Evolutionary conservation across 2,888 invertebrate genomes (phyloP).

Genomic region (Adelognathus sp.): DNA sequence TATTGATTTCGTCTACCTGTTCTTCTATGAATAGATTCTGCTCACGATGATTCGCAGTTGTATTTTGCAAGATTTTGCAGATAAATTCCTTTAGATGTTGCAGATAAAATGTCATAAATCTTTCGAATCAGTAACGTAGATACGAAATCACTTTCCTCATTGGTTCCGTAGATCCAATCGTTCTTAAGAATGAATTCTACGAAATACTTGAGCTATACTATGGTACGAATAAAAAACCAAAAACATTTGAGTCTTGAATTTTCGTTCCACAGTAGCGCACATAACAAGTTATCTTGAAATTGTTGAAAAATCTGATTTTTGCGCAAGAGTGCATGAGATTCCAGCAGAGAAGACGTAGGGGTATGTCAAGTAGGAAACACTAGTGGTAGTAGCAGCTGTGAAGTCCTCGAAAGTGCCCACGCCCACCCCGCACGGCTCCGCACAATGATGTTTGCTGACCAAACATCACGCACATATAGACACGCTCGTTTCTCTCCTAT

Average conservation of each 20-base stretch:
- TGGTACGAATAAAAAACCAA: too few relatives aligned
- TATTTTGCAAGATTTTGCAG: not conserved
- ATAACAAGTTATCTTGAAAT: too few relatives aligned
- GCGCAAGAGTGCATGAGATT: slow-evolving; percentile 9
- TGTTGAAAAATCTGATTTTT: not conserved
- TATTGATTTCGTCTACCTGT: too few relatives aligned
- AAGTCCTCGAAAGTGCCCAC: slow-evolving; percentile 50
- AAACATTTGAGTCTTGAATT: too few relatives aligned
- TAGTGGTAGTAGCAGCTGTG: slow-evolving; percentile 41
- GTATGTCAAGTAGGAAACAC: slow-evolving; percentile 15
- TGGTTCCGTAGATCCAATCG: too few relatives aligned
- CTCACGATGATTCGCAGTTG: too few relatives aligned
- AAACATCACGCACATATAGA: slow-evolving; percentile 43
- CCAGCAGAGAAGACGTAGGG: slow-evolving; percentile 15
- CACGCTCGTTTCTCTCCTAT: slow-evolving; percentile 55
- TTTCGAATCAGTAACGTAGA: too few relatives aligned
- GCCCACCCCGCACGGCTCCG: slow-evolving; percentile 45
- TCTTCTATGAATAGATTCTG: too few relatives aligned
- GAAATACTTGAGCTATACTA: too few relatives aligned
- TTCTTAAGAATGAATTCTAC: too few relatives aligned
- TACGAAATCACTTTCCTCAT: too few relatives aligned
- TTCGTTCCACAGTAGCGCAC: too few relatives aligned
- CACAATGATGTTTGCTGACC: slow-evolving; percentile 57
- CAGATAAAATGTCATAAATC: not conserved
- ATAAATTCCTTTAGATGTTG: not conserved